These are phyloP conservation scores for Macquaria ambigua DNA, from an alignment of 2,113 vertebrate genomes.

Conservation along the genomic window DNA sequence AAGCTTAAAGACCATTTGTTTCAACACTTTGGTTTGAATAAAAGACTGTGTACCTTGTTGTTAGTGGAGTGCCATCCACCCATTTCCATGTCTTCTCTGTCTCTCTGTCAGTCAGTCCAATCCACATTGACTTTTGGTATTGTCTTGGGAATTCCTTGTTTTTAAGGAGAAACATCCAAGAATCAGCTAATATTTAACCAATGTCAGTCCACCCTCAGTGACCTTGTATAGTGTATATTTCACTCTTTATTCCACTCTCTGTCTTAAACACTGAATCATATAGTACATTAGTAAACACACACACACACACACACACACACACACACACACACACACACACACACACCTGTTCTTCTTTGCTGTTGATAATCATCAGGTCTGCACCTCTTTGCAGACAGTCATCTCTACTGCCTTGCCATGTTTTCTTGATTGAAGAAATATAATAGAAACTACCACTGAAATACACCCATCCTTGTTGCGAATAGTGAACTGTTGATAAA, in stretches of 20 bases:
- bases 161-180: not conserved
- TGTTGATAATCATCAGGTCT: slow-evolving; percentile 37
- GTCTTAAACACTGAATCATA: no score
- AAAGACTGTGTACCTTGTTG: no score
- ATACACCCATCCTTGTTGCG: not conserved
- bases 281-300: no score
- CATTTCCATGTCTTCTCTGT: slow-evolving; percentile 13
- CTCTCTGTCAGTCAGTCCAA: slow-evolving; percentile 15
- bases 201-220: no score
- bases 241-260: no score
- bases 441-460: not conserved
- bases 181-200: no score
- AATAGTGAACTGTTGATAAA: no score
- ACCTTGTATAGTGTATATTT: not conserved
- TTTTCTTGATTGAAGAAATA: not conserved
- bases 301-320: no score
- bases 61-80: not conserved
- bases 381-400: slow-evolving; percentile 11
- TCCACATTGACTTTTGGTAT: not conserved
- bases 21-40: no score
- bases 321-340: not conserved
- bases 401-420: slow-evolving; percentile 4
- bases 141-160: slow-evolving; percentile 4
- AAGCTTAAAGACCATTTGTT: no score
- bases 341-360: not conserved